Evolutionary conservation across 2,113 vertebrate genomes (phyloP).

Genomic region (Carassius gibelio): DNA sequence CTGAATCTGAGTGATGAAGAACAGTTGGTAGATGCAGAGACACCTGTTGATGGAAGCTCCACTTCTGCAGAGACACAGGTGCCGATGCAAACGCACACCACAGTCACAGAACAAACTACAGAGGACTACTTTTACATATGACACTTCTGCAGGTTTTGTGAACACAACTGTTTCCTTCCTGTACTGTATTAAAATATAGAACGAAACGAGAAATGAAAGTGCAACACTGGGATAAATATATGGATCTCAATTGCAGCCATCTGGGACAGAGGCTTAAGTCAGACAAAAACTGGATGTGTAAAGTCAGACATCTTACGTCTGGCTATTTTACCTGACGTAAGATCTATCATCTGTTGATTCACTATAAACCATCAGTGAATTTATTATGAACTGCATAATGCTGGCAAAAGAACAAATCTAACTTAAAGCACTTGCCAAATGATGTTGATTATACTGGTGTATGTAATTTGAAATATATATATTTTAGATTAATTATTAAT

Average conservation of each 20-base stretch:
- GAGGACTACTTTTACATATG: conserved; percentile 78
- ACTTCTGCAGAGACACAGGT: conserved; percentile 45
- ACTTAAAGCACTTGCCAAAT: conserved; percentile 13
- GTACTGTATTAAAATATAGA: background rate
- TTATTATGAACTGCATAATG: background rate
- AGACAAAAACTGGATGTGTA: no score
- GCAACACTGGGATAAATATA: background rate
- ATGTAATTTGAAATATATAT: background rate
- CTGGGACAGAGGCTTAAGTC: background rate
- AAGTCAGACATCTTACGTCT: no score
- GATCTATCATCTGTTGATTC: background rate
- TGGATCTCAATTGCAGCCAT: background rate
- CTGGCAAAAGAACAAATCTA: conserved; percentile 23
- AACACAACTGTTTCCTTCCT: background rate
- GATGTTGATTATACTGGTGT: background rate
- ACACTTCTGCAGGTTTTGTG: background rate
- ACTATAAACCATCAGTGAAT: background rate
- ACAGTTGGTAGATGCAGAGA: conserved; percentile 74
- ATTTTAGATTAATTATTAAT: conserved; percentile 1
- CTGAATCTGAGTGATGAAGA: conserved; percentile 75
- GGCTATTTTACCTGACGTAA: no score
- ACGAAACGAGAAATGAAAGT: background rate
- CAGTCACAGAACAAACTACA: conserved; percentile 57
- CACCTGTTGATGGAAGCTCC: conserved; percentile 34
- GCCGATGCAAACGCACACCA: conserved; percentile 60